Percentiles rank a stretch among this genome's conserved stretches.
These are phyloP conservation scores for Enteromius trimaculatus DNA, from an alignment of 2,797 vertebrate species.

Conservation along the genomic window DNA sequence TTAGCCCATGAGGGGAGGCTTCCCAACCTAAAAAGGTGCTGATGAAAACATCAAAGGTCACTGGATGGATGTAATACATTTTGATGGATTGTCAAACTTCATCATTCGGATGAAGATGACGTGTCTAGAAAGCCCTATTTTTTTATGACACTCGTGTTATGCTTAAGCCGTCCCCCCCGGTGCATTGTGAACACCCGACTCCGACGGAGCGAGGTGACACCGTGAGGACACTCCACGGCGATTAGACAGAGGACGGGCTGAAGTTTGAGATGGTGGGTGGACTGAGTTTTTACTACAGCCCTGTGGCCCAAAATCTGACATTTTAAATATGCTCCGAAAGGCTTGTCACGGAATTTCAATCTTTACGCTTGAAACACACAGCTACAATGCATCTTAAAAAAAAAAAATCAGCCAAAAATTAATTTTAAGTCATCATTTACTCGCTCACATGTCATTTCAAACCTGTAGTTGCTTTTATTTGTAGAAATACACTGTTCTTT, in stretches of 20 bases:
- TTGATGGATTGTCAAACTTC: conserved; percentile 42
- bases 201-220: background rate
- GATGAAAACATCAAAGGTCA: conserved; percentile 37
- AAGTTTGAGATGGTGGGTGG: conserved; percentile 1
- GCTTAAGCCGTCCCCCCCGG: background rate
- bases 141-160: conserved; percentile 6
- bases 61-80: conserved; percentile 29
- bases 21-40: conserved; percentile 18
- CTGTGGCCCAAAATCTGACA: conserved; percentile 15
- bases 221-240: background rate
- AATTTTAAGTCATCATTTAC: background rate
- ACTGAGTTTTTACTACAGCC: background rate
- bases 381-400: background rate
- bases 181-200: conserved; percentile 7
- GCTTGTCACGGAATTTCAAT: background rate
- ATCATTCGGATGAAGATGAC: conserved; percentile 22
- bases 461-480: background rate
- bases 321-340: conserved; percentile 7
- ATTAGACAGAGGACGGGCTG: background rate
- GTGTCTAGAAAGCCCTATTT: background rate
- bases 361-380: background rate
- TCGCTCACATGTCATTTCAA: background rate
- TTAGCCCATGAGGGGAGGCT: background rate
- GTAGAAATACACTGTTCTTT: background rate
- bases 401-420: background rate